These are phyloP conservation scores for Platycheirus rosarum DNA, from an alignment of 2,888 invertebrate species.

Conservation along the genomic window DNA sequence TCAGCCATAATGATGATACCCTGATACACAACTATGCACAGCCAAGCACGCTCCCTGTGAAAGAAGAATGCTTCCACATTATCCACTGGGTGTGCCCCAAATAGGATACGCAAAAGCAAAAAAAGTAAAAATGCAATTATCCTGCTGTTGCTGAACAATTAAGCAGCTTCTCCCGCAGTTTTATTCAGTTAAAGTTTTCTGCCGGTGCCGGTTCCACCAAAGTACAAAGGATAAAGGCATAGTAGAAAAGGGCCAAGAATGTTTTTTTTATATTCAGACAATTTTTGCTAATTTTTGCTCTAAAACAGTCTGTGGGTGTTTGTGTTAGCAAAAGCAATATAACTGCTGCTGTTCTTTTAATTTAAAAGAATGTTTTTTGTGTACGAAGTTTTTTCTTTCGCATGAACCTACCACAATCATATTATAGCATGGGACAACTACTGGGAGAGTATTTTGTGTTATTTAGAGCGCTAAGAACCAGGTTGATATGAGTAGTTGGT, in stretches of 20 bases:
- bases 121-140: constrained; percentile 63
- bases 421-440: not conserved
- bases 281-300: constrained; percentile 43
- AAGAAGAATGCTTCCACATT: constrained; percentile 3
- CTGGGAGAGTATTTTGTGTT: too few species aligned
- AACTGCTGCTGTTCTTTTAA: not conserved
- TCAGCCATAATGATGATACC: constrained; percentile 34
- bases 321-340: too few species aligned
- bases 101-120: constrained; percentile 33
- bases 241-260: constrained; percentile 1
- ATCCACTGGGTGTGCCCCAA: not conserved
- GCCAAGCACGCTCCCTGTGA: not conserved
- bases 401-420: not conserved
- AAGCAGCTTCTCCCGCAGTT: constrained; percentile 60
- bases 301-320: constrained; percentile 2
- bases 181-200: constrained; percentile 38
- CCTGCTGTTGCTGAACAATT: constrained; percentile 60
- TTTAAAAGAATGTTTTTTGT: not conserved
- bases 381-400: not conserved
- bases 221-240: not conserved
- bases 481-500: too few species aligned
- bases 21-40: constrained; percentile 15
- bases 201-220: not conserved
- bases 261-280: constrained; percentile 2
- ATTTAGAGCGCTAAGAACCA: too few species aligned